Evolutionary conservation across 2,113 vertebrate species (phyloP).

Genomic region (Lycaon pictus): DNA sequence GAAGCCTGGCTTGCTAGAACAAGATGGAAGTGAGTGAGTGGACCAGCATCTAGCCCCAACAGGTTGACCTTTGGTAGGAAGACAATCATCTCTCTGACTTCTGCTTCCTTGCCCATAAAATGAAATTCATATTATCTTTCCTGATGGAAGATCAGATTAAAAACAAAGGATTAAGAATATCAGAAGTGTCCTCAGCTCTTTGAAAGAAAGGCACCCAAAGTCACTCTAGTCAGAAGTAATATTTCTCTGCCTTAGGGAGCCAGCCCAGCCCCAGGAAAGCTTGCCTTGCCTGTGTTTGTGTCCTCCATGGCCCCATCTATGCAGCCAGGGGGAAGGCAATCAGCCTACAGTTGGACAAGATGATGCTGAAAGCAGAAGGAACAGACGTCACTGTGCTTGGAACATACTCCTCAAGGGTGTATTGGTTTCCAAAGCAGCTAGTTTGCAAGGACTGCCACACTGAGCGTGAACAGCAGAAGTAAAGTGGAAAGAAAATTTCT

Average conservation of each 20-base stretch:
- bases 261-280: neutral
- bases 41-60: neutral
- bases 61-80: neutral
- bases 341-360: neutral
- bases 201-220: neutral
- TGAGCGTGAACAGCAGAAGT: neutral
- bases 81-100: neutral
- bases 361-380: neutral
- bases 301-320: fast-evolving
- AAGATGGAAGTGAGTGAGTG: neutral
- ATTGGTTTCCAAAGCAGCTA: neutral
- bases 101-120: conserved; percentile 9
- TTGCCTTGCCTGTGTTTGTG: neutral
- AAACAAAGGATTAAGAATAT: neutral
- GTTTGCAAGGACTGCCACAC: neutral
- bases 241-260: neutral
- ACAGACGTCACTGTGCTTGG: neutral
- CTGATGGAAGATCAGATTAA: neutral
- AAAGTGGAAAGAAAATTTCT: neutral
- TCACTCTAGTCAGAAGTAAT: neutral
- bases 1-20: neutral
- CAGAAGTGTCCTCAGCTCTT: neutral
- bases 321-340: neutral
- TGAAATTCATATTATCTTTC: neutral
- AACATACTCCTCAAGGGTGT: neutral